These are phyloP conservation scores for Arctia plantaginis DNA, from an alignment of 2,888 invertebrate genomes.

Conservation along the genomic window DNA sequence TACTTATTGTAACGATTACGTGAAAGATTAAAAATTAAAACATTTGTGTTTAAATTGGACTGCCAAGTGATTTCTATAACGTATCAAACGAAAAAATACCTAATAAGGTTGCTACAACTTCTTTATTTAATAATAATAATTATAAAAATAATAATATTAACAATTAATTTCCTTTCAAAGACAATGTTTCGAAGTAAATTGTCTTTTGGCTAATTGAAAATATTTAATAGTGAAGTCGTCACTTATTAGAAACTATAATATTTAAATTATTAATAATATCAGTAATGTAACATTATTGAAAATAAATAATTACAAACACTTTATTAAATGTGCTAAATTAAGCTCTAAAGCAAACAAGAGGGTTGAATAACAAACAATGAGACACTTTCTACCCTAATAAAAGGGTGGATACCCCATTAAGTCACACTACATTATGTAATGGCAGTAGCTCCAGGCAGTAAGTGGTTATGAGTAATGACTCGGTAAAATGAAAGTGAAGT, in stretches of 20 bases:
- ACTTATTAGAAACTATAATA: background rate
- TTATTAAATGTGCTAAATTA: background rate
- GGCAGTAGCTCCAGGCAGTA: slow-evolving; percentile 18
- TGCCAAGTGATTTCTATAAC: too few species aligned
- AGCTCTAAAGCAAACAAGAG: slow-evolving; percentile 13
- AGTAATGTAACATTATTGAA: background rate
- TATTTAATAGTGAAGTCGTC: background rate
- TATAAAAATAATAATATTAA: too few species aligned
- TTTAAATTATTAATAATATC: too few species aligned
- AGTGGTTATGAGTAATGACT: slow-evolving; percentile 32
- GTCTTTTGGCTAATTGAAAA: background rate
- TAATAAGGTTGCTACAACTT: too few species aligned
- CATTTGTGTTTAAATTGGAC: too few species aligned
- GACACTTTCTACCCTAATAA: slow-evolving; percentile 17
- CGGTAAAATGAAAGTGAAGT: slow-evolving; percentile 41
- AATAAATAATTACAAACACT: slow-evolving; percentile 1
- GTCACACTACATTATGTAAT: slow-evolving; percentile 44
- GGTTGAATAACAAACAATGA: slow-evolving; percentile 5
- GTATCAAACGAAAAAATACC: too few species aligned
- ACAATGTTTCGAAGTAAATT: too few species aligned
- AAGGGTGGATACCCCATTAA: slow-evolving; percentile 20
- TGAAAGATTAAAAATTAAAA: too few species aligned
- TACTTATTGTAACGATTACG: too few species aligned
- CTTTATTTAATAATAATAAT: too few species aligned
- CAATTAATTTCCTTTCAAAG: too few species aligned